Base-by-base conservation (phyloP, 2,888 invertebrate genomes). In the Pharmacophagus antenor region DNA sequence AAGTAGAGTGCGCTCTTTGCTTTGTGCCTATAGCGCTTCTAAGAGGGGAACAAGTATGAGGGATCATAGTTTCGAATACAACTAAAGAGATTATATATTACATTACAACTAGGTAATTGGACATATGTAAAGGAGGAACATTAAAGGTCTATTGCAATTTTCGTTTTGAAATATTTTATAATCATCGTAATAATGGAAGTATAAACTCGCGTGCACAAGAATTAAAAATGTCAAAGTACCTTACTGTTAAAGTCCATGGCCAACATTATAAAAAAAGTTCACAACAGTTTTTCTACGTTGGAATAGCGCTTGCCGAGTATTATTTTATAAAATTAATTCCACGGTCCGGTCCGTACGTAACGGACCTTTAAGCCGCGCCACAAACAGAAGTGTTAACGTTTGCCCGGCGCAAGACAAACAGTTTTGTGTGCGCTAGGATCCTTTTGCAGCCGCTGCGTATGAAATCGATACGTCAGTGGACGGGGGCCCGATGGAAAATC, bases 321-420 rank as follows among this genome's bases (percentile, higher is more conserved):
- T 22, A 49, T 37, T 51, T 25, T 41, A 51, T 51, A 46, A 52
- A 58, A 50, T 50, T 21, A 49, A 60, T 21, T 25, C 37, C 18
- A 21, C 49, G n/a, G 20, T n/a, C 22, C 27, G 25, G 42, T 27
- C 25, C 37, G 44, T 22, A 7, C 22, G 52, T 52, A 58, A 49
- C 66, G 62, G 17, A 7, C 22, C 58, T 55, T 53, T 63, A 65
- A 66, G 69, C 65, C 56, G 61, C 55, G 55, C 55, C 49, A 62
- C 58, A 58, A 67, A 74, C 78, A 76, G 74, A 76, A 80, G 82
- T 80, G 79, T 78, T 71, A 73, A 77, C 75, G 72, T 79, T 81
- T 75, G 72, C 64, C 60, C 68, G 66, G 58, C 58, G 63, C 53
- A 65, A 63, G 63, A 68, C 73, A 76, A 72, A 77, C 70, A 69